These are phyloP conservation scores for Microtus oregoni DNA, from an alignment of 2,113 vertebrate genomes.

Conservation along the genomic window DNA sequence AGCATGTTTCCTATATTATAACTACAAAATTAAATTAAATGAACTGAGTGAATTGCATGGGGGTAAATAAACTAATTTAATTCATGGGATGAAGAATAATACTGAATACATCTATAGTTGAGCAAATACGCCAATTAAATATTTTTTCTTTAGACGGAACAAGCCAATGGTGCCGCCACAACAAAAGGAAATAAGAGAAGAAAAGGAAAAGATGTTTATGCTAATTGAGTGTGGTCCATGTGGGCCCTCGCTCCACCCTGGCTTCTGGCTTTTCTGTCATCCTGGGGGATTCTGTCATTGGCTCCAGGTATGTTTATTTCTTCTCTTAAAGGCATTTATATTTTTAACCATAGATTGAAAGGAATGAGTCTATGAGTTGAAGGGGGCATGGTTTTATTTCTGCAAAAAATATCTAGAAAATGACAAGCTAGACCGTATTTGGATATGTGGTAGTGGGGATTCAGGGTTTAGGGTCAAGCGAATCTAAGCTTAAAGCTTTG, in stretches of 20 bases:
- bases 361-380: background rate
- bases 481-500: background rate
- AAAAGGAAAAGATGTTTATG: slow-evolving; percentile 58
- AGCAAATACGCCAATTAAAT: slow-evolving; percentile 87
- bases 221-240: slow-evolving; percentile 76
- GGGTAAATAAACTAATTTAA: slow-evolving; percentile 82
- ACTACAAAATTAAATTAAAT: slow-evolving; percentile 83
- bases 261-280: background rate
- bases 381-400: background rate
- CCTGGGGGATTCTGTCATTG: background rate
- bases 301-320: background rate
- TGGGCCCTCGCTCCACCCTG: background rate
- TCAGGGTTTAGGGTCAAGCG: background rate
- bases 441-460: accelerated
- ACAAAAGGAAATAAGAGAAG: background rate
- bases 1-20: slow-evolving; percentile 81
- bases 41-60: slow-evolving; percentile 80
- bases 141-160: slow-evolving; percentile 83
- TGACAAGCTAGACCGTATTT: background rate
- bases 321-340: background rate
- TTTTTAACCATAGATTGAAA: background rate
- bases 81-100: slow-evolving; percentile 79
- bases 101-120: slow-evolving; percentile 82
- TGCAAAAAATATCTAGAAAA: background rate
- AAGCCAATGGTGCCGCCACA: slow-evolving; percentile 69